Percentiles rank a stretch among this genome's conserved stretches.
phyloP scores from a whole-genome alignment of 2,888 invertebrate species.

The Patella caerulea region DNA sequence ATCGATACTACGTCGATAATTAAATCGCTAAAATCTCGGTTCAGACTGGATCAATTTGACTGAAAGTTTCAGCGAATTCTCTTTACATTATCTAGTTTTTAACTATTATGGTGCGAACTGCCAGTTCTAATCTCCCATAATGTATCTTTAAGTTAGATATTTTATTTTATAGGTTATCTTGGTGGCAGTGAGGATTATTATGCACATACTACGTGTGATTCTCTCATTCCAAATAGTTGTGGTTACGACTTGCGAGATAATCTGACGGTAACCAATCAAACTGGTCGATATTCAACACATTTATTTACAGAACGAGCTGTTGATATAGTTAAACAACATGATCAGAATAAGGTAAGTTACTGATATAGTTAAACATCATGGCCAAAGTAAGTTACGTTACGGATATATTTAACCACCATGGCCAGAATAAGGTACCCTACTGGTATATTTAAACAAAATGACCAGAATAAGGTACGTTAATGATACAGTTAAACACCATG shows the following conservation, averaged over 20 bases:
- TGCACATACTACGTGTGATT: conserved; percentile 50
- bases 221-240: conserved; percentile 26
- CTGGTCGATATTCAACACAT: conserved; percentile 57
- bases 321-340: conserved; percentile 53
- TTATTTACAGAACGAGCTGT: conserved; percentile 57
- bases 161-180: conserved; percentile 67
- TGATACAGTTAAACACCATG: conserved; percentile 53
- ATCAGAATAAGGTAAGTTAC: conserved; percentile 45
- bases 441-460: conserved; percentile 53
- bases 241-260: conserved; percentile 57
- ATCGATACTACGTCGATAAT: no score
- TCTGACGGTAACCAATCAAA: conserved; percentile 42
- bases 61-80: no score
- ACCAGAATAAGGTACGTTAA: conserved; percentile 45
- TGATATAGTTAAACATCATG: not conserved
- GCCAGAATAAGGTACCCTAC: no score
- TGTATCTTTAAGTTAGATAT: not conserved
- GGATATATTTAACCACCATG: not conserved
- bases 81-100: no score
- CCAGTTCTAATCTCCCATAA: not conserved
- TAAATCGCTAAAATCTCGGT: no score
- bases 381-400: no score
- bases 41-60: no score
- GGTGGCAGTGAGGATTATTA: conserved; percentile 68
- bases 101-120: not conserved